A percentile compares a stretch with the other conserved stretches of the same genome.
Evolutionary conservation across 2,797 vertebrate genomes (phyloP).

Genomic region (Nyctalus aviator): DNA sequence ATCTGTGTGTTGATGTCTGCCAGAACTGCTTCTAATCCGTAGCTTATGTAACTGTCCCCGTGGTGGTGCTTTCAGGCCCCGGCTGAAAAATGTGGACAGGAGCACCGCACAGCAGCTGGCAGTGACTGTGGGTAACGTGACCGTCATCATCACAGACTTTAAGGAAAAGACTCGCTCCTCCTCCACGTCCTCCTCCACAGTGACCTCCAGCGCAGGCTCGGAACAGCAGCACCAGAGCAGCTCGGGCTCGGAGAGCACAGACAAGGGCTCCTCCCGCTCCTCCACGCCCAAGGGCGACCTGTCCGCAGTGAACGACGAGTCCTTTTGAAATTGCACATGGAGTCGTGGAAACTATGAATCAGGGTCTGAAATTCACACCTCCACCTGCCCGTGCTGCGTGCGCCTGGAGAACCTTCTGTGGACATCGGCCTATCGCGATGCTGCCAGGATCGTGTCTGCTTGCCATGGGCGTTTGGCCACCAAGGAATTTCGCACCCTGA

Average conservation of each 20-base stretch:
- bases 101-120: conserved; percentile 99
- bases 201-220: conserved; percentile 97
- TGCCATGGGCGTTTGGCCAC: conserved; percentile 89
- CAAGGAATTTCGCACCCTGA: conserved; percentile 92
- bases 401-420: conserved; percentile 87
- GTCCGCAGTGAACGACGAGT: conserved; percentile 96
- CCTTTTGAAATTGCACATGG: conserved; percentile 95
- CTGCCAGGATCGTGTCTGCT: conserved; percentile 87
- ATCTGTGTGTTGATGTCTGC: background rate
- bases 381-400: conserved; percentile 88
- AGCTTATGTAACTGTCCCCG: conserved; percentile 43
- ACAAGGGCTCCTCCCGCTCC: conserved; percentile 98
- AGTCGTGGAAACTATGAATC: conserved; percentile 90
- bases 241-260: conserved; percentile 99
- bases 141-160: conserved; percentile 99
- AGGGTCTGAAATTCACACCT: conserved; percentile 90
- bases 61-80: conserved; percentile 91
- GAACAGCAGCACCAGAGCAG: conserved; percentile 99
- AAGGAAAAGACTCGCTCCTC: conserved; percentile 99
- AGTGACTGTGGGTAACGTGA: conserved; percentile 99
- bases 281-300: conserved; percentile 98
- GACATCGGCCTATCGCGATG: conserved; percentile 86
- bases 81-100: conserved; percentile 99
- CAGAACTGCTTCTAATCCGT: background rate
- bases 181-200: conserved; percentile 98